phyloP scores from a whole-genome alignment of 2,797 vertebrate species.

The Eremophila alpestris region DNA sequence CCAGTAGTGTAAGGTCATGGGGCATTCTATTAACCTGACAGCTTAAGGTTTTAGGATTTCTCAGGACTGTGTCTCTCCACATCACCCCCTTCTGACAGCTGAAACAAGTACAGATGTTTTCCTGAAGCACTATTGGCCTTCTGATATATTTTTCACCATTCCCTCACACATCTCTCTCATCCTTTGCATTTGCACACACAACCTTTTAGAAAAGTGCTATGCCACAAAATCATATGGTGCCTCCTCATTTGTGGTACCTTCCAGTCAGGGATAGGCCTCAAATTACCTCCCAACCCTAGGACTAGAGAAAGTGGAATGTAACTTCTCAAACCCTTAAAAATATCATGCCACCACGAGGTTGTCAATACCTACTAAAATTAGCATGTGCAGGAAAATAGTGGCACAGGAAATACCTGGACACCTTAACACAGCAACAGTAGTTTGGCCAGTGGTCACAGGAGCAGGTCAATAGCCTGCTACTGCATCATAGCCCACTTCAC shows the following conservation, averaged over 20 bases:
- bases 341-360: background rate
- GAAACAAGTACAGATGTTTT: background rate
- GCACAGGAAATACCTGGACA: background rate
- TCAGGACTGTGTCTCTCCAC: background rate
- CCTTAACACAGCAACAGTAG: background rate
- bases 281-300: background rate
- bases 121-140: background rate
- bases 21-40: background rate
- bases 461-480: background rate
- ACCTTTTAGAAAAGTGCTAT: background rate
- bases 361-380: background rate
- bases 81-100: background rate
- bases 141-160: background rate
- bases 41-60: background rate
- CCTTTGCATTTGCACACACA: background rate
- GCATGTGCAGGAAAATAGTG: background rate
- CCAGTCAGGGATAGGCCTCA: background rate
- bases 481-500: background rate
- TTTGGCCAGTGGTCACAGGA: background rate
- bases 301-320: background rate
- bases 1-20: background rate
- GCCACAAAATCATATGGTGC: background rate
- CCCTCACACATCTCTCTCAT: background rate
- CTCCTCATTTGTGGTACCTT: background rate
- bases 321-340: background rate